These are phyloP conservation scores for Enoplolaimus lenunculus DNA, from an alignment of 2,888 invertebrate genomes.

Conservation along the genomic window DNA sequence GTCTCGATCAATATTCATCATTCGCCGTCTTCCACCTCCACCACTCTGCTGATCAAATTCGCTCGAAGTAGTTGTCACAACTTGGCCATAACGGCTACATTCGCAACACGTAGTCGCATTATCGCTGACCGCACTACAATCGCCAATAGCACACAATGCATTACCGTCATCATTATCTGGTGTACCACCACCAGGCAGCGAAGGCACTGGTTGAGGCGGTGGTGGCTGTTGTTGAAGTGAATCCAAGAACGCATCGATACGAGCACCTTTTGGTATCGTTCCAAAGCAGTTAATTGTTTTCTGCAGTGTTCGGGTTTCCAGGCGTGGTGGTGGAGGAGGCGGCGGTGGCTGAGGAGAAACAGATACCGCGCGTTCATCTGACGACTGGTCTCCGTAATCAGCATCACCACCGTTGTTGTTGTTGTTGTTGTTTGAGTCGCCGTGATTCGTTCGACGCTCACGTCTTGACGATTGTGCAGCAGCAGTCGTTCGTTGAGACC, in stretches of 20 bases:
- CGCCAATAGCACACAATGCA: too few species aligned
- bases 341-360: neutral
- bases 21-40: too few species aligned
- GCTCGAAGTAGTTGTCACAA: too few species aligned
- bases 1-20: too few species aligned
- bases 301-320: slow-evolving; percentile 87
- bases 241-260: slow-evolving; percentile 89
- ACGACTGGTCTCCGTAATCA: neutral
- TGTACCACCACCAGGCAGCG: too few species aligned
- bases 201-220: too few species aligned
- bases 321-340: slow-evolving; percentile 27
- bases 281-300: slow-evolving; percentile 79
- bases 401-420: neutral
- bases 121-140: too few species aligned
- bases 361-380: neutral
- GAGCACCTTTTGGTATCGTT: slow-evolving; percentile 83
- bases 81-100: too few species aligned
- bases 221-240: slow-evolving; percentile 49
- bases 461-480: neutral
- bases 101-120: too few species aligned
- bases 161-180: too few species aligned
- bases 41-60: too few species aligned
- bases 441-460: neutral
- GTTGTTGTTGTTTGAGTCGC: neutral
- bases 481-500: too few species aligned